Conservation (phyloP, 1,140 invertebrate genomes). For the Anthonomus grandis region DNA sequence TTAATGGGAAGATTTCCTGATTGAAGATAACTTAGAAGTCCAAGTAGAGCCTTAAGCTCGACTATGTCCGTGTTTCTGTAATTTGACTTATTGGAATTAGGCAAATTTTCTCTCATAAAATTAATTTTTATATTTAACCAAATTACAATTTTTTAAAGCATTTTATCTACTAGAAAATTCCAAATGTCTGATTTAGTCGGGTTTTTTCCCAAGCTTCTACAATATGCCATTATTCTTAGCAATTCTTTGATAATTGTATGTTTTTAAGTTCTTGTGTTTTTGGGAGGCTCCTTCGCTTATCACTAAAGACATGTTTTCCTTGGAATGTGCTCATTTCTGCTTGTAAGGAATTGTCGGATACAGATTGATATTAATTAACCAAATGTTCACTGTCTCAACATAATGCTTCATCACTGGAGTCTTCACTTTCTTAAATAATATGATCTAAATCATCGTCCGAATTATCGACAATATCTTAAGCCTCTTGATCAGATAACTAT, state of each 20-base stretch:
- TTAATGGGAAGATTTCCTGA: slow-evolving; percentile 3
- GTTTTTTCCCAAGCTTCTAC: background rate
- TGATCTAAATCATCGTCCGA: too few relatives aligned
- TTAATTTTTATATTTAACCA: background rate
- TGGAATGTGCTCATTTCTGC: too few relatives aligned
- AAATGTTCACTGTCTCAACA: too few relatives aligned
- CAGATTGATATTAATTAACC: too few relatives aligned
- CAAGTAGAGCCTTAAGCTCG: slow-evolving; percentile 8
- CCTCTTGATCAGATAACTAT: too few relatives aligned
- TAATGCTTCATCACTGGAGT: too few relatives aligned
- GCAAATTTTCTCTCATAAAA: background rate
- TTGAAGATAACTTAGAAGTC: too few relatives aligned
- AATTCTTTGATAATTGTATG: background rate
- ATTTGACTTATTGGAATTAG: background rate
- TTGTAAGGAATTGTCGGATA: too few relatives aligned
- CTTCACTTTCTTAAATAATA: too few relatives aligned
- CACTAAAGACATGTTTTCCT: slow-evolving; percentile 3
- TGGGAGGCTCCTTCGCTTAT: background rate
- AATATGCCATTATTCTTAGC: background rate
- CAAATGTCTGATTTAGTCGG: background rate
- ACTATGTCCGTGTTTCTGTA: background rate
- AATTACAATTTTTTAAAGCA: background rate
- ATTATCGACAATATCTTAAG: too few relatives aligned
- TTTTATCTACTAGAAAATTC: background rate
- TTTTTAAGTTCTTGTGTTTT: background rate